A percentile compares a stretch with the other conserved stretches of the same genome.
phyloP scores from a whole-genome alignment of 2,888 invertebrate species.

The Caenorhabditis afra region DNA sequence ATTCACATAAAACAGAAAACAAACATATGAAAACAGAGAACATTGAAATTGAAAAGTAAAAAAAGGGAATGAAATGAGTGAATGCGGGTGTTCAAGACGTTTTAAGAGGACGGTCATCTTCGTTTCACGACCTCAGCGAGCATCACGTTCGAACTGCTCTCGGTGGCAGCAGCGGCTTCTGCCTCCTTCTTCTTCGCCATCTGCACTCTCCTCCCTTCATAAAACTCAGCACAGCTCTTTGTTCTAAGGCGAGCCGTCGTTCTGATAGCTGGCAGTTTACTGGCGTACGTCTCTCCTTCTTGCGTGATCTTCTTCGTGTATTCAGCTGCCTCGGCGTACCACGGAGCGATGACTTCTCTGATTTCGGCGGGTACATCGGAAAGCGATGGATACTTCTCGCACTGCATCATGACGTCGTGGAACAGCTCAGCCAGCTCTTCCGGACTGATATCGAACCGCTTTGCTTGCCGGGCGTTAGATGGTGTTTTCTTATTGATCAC shows the following conservation, averaged over 20 bases:
- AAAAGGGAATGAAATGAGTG: slow-evolving; percentile 3
- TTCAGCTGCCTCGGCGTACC: slow-evolving; percentile 62
- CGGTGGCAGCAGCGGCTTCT: slow-evolving; percentile 13
- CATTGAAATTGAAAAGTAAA: slow-evolving; percentile 2
- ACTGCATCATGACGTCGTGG: slow-evolving; percentile 67
- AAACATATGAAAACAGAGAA: background rate
- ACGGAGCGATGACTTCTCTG: slow-evolving; percentile 49
- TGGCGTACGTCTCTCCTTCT: slow-evolving; percentile 67
- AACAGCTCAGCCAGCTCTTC: slow-evolving; percentile 48
- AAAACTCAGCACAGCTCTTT: slow-evolving; percentile 71
- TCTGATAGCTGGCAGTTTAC: slow-evolving; percentile 71
- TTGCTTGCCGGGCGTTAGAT: background rate
- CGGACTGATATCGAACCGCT: background rate
- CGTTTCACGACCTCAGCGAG: background rate
- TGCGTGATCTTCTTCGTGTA: slow-evolving; percentile 71
- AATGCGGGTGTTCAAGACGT: no score
- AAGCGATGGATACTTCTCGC: slow-evolving; percentile 55
- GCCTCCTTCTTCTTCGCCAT: slow-evolving; percentile 48
- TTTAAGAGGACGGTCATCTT: no score
- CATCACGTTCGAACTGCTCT: slow-evolving; percentile 9
- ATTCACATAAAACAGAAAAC: background rate
- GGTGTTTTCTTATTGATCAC: slow-evolving; percentile 17
- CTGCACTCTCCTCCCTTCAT: slow-evolving; percentile 59
- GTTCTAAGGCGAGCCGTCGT: slow-evolving; percentile 73
- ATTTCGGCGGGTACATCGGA: slow-evolving; percentile 49